Percentiles rank a stretch among this genome's conserved stretches.
These are phyloP conservation scores for Carcina quercana DNA, from an alignment of 2,888 invertebrate genomes.

Conservation along the genomic window DNA sequence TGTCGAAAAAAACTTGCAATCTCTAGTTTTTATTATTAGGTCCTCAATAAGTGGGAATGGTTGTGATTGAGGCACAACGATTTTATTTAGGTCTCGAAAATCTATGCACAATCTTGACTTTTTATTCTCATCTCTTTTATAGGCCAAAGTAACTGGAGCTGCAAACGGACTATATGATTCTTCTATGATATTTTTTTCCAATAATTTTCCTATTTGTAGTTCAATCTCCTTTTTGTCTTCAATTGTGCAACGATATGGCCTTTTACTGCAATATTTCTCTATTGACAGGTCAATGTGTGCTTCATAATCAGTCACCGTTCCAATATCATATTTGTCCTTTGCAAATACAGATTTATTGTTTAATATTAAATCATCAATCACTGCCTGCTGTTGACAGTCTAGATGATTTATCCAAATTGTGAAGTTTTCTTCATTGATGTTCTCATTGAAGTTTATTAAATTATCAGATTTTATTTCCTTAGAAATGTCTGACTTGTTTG, in stretches of 20 bases:
- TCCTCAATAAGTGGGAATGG: conserved; percentile 26
- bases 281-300: conserved; percentile 10
- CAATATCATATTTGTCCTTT: conserved; percentile 19
- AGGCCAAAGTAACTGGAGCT: conserved; percentile 19
- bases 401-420: conserved; percentile 11
- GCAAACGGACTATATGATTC: conserved; percentile 22
- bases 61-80: conserved; percentile 23
- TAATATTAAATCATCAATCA: conserved; percentile 11
- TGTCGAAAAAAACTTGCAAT: conserved; percentile 25
- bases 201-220: conserved; percentile 13
- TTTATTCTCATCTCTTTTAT: conserved; percentile 18
- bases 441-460: not conserved
- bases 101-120: conserved; percentile 28
- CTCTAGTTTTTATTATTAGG: conserved; percentile 7
- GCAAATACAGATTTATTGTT: conserved; percentile 16
- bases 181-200: conserved; percentile 17
- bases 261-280: conserved; percentile 15
- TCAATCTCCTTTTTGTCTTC: conserved; percentile 19
- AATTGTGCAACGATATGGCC: conserved; percentile 16
- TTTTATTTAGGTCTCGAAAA: conserved; percentile 24
- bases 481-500: too few species aligned
- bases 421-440: conserved; percentile 9
- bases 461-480: too few species aligned
- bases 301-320: conserved; percentile 13
- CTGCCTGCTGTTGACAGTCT: conserved; percentile 9